phyloP scores from a whole-genome alignment of 2,113 vertebrate species.

The Terrapene triunguis region DNA sequence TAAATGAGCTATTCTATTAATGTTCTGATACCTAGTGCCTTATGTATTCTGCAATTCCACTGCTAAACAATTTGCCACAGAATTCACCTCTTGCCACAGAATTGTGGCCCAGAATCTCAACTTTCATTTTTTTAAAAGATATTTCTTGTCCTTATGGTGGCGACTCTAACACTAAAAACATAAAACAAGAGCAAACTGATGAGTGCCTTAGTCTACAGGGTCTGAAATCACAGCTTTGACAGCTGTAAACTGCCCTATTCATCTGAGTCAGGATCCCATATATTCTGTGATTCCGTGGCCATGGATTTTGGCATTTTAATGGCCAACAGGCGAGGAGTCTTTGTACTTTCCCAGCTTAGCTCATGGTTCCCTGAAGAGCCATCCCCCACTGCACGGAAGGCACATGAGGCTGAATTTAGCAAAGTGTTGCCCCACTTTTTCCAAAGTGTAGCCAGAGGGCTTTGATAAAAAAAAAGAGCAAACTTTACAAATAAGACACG shows the following conservation, averaged over 20 bases:
- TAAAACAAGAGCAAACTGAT: neutral
- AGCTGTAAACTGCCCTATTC: neutral
- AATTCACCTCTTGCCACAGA: neutral
- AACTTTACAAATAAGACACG: neutral
- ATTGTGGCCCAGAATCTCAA: neutral
- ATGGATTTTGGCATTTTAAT: neutral
- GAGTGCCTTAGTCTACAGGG: too few species aligned
- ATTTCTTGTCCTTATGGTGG: neutral
- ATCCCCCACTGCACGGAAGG: neutral
- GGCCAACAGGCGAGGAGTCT: neutral
- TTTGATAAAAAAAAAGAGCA: neutral
- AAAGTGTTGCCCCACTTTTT: neutral
- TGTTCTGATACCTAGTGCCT: neutral
- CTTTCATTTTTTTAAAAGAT: neutral
- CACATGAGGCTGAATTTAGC: neutral
- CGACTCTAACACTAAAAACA: neutral
- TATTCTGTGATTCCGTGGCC: neutral
- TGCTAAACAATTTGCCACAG: neutral
- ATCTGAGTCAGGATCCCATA: neutral
- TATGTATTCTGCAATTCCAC: neutral
- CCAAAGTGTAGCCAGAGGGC: neutral
- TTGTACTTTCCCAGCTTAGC: neutral
- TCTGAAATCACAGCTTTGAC: neutral
- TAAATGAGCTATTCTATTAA: neutral
- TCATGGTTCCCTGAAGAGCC: neutral